Base-by-base conservation (phyloP, 2,113 vertebrate genomes). In the Lagopus leucura region DNA sequence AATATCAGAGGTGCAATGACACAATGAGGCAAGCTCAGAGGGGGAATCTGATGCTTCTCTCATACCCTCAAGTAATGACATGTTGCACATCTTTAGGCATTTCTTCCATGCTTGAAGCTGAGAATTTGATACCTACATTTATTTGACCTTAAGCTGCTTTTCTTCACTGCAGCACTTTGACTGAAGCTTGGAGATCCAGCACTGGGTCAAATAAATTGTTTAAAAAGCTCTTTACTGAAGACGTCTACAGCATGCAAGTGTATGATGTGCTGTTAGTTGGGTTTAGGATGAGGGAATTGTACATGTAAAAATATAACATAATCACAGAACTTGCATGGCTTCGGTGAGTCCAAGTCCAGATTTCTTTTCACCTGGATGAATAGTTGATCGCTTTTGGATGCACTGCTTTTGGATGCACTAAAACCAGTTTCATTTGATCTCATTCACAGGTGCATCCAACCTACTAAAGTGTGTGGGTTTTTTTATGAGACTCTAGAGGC, bases 331-430 rank as follows among this genome's bases (percentile, higher is more conserved):
- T n/a, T 43, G 1, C 14, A 43, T 28, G 70, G 4, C 13, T 72
- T 93, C 25, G 47, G 21, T 40, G 30, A 1, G 8, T 43, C 47
- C 5, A 55, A 69, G 11, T 13, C 13, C 54, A n/a, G 64, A 38
- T 80, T 69, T n/a, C 36, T 60, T 77, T 42, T 81, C 32, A 71
- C 2, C 6, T 74, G 13, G 1, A 4, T 3, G 1, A 40, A 36
- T 47, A 12, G 4, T 16, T 28, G 6, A 27, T 50, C 12, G 30
- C 17, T 66, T 94, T 30, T 71, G 40, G 24, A 70, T 0, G 1
- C 5, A 14, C 0, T 13, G 0, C 17, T 66, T 94, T 30, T 71
- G 40, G 24, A 70, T 0, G 1, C 5, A 14, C 0, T 13, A 0
- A n/a, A 77, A 5, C 30, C 55, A 55, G 6, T 5, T 7, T 30